Evolutionary conservation across 2,888 invertebrate species (phyloP), one percentile per base, ranked within the genome.

Genomic region (Drosophila paucipuncta): DNA sequence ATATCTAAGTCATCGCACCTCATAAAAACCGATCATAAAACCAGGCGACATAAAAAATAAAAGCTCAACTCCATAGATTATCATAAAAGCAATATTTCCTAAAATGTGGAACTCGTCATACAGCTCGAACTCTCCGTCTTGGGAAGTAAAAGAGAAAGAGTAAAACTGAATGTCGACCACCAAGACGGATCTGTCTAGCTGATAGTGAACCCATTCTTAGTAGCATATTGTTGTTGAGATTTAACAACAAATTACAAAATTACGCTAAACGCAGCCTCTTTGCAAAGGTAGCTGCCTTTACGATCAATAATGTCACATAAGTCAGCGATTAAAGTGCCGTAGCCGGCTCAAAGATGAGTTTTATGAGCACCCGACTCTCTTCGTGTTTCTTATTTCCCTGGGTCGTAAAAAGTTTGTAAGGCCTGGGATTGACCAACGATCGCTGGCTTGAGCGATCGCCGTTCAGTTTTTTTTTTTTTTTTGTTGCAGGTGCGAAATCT

Each of bases 221-320:
- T 90, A 88, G 90, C 79, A 78, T 69, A 75, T 72, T 67, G 61
- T 78, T 69, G 64, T 68, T 65, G 47, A 33, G 64, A 57, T 72
- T 72, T 72, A 78, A 73, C 80, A 86, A 75, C 85, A 89, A 89
- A 90, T 87, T 86, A 86, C 85, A 80, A 89, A 82, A 86, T 82
- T 90, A 89, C 85, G 80, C 77, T 82, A 86, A 90, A 86, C 72
- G 79, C 73, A 57, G 71, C 59, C 71, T 70, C 74, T 69, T 70
- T 71, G 72, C 71, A 67, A 73, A 72, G 67, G 80, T 75, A 88
- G 88, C 77, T 80, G 85, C 73, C 49, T 70, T 82, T 80, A 90
- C 80, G 87, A 86, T 70, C 91, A 86, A 86, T 90, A 90, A 90
- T 89, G 87, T 87, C 87, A 90, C 87, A 87, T 87, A 90, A 87